Base-by-base conservation (phyloP, 30 jellyfish, hydroid and myxozoan genomes). In the Aurelia sp. region DNA sequence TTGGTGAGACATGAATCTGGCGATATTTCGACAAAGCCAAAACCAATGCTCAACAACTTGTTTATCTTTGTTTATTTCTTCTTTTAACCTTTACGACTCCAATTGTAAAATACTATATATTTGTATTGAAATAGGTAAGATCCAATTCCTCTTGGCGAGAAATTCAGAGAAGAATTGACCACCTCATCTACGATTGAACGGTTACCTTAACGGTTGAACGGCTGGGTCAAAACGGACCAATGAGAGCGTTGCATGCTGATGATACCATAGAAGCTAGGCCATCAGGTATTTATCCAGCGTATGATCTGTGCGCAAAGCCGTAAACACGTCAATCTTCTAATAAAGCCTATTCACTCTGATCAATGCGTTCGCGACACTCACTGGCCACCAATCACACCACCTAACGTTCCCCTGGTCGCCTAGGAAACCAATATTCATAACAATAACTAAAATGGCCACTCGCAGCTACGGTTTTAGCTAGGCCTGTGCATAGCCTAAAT, bases 131-230 rank as follows among this genome's bases (percentile, higher is more conserved):
- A 55, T 17, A 21, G 60, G 37, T 40, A 68, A 57, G 76, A 84
- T 71, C 79, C 87, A 72, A 62, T 63, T 86, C 44, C 72, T 64
- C 93, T 75, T 62, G 82, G 87, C 80, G 85, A 71, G 62, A 72
- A 61, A 61, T 66, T 73, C 75, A 71, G 79, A 66, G 72, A 84
- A 62, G 84, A 60, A 60, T 61, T 51, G 76, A 84, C 87, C 86
- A 84, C 93, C 93, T 84, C 93, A 84, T 73, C 78, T 66, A 84
- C 93, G 93, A 84, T 18, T 72, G 86, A 84, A 78, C 87, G 86
- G 60, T 84, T 84, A 62, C 76, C 93, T 84, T 72, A 66, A 71
- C 87, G 93, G 81, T 84, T 76, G 85, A 73, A 63, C 51, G 82
- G 62, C 64, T 72, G 93, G 93, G 93, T 84, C 93, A 84, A 20